phyloP scores from a whole-genome alignment of 2,113 vertebrate genomes.

The Rhipidura dahli region DNA sequence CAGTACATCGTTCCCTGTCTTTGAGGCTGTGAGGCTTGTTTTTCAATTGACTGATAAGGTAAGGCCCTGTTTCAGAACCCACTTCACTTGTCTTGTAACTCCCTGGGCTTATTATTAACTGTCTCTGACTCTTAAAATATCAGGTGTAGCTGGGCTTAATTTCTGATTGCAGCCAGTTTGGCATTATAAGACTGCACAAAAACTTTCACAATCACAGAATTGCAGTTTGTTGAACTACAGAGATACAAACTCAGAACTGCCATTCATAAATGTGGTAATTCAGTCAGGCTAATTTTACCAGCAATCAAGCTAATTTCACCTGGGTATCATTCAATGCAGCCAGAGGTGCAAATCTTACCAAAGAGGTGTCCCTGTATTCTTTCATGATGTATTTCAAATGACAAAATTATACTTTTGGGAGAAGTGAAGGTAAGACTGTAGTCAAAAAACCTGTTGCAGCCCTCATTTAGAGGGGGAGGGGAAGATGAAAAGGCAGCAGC shows the following conservation, averaged over 20 bases:
- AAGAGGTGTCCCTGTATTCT: neutral
- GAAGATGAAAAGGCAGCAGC: neutral
- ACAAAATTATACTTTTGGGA: neutral
- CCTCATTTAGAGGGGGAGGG: neutral
- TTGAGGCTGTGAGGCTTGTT: neutral
- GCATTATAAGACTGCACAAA: neutral
- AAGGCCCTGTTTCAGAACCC: neutral
- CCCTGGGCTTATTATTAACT: neutral
- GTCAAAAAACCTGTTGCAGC: neutral
- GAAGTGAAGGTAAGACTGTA: neutral
- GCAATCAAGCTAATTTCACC: neutral
- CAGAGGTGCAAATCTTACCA: neutral
- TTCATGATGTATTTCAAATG: neutral
- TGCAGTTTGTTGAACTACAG: neutral
- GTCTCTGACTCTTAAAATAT: neutral
- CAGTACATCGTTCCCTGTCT: accelerated
- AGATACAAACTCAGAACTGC: neutral
- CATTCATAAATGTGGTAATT: neutral
- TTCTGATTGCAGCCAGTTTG: neutral
- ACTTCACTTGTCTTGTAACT: neutral
- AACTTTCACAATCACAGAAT: neutral
- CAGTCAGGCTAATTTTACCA: neutral
- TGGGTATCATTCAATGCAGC: accelerated
- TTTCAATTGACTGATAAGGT: neutral
- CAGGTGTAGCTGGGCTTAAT: neutral